A percentile compares a stretch with the other conserved stretches of the same genome.
Conservation (phyloP, 2,797 vertebrate genomes). For the Stomatorhinus walkeri region DNA sequence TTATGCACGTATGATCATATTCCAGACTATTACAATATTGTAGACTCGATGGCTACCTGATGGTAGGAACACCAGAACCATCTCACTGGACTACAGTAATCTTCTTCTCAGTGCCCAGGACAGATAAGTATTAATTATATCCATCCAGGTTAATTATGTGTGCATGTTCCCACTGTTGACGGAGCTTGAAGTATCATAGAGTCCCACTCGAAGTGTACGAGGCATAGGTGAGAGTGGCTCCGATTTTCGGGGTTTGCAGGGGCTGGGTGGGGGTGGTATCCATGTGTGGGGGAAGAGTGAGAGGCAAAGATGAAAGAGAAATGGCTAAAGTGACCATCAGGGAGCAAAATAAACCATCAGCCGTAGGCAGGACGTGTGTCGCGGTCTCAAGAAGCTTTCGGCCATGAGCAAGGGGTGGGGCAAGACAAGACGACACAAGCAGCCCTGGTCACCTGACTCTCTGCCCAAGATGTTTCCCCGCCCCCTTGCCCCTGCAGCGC, state of each 20-base stretch:
- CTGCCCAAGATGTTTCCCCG: not conserved
- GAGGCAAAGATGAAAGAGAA: not conserved
- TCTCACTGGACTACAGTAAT: not conserved
- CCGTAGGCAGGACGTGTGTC: not conserved
- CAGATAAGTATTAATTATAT: constrained; percentile 1
- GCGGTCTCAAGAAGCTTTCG: not conserved
- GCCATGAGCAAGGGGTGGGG: not conserved
- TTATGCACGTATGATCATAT: not conserved
- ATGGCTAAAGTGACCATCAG: not conserved
- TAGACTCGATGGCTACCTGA: not conserved
- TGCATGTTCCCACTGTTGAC: not conserved
- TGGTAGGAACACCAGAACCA: not conserved
- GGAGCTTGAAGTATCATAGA: not conserved
- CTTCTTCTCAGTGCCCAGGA: not conserved
- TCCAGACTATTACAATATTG: not conserved
- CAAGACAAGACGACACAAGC: not conserved
- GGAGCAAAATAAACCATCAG: not conserved
- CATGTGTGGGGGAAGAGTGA: not conserved
- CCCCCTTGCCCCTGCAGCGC: not conserved
- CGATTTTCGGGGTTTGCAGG: not conserved
- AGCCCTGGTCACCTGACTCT: not conserved
- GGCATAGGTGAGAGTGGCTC: not conserved
- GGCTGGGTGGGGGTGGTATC: not conserved
- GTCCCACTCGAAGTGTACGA: not conserved
- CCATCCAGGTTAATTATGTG: not conserved